These are phyloP conservation scores for Pterobdella sp. DNA, from an alignment of 2,888 invertebrate species.

Conservation along the genomic window DNA sequence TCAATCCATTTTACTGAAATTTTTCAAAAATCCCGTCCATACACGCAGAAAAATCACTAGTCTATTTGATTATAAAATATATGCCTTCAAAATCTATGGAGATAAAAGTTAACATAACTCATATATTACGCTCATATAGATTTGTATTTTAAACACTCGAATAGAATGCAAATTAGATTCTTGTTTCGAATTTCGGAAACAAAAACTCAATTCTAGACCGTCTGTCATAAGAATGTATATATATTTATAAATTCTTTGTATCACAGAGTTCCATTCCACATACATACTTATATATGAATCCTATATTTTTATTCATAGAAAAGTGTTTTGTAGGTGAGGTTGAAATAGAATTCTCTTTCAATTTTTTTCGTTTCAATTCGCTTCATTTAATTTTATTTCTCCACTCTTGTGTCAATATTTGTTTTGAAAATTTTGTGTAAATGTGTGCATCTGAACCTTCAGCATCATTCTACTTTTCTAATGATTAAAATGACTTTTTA, in stretches of 20 bases:
- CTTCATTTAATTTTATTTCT: not conserved
- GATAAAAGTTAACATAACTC: too few species aligned
- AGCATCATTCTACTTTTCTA: too few species aligned
- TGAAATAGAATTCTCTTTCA: constrained; percentile 8
- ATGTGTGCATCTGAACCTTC: not conserved
- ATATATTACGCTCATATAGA: not conserved
- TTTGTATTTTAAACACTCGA: constrained; percentile 7
- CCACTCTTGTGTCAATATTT: not conserved
- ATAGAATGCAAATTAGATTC: constrained; percentile 4
- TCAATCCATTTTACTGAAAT: too few species aligned
- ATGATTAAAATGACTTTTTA: too few species aligned
- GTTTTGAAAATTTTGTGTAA: not conserved
- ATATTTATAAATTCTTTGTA: not conserved
- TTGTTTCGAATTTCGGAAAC: constrained; percentile 16
- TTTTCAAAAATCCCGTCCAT: too few species aligned
- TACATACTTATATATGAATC: not conserved
- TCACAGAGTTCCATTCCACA: not conserved
- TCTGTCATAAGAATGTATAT: not conserved
- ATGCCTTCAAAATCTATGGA: too few species aligned
- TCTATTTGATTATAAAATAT: too few species aligned
- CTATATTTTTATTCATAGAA: not conserved
- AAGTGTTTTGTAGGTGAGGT: not conserved
- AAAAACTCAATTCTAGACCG: constrained; percentile 5
- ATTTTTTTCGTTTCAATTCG: constrained; percentile 12
- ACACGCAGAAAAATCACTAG: too few species aligned